Percentiles rank a stretch among this genome's conserved stretches.
These are phyloP conservation scores for Galerucella nymphaeae DNA, from an alignment of 2,888 invertebrate species.

Conservation along the genomic window DNA sequence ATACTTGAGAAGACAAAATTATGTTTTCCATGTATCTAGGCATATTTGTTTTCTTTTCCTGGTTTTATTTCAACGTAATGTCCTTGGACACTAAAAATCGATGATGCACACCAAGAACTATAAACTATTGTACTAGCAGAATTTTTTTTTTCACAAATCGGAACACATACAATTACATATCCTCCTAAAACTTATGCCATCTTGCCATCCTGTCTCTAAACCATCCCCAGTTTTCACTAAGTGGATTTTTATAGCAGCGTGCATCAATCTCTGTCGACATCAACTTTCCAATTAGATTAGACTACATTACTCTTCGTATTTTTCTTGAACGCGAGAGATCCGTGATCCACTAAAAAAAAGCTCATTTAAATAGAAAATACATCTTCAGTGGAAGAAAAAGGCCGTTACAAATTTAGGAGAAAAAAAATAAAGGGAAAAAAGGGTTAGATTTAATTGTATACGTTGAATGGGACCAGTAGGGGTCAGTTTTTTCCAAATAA, in stretches of 20 bases:
- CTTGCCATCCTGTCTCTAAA: slow-evolving; percentile 5
- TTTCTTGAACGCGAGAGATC: slow-evolving; percentile 42
- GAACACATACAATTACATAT: slow-evolving; percentile 21
- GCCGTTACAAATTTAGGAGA: slow-evolving; percentile 23
- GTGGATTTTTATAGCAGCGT: slow-evolving; percentile 48
- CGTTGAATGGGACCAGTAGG: slow-evolving; percentile 9
- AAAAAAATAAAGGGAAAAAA: slow-evolving; percentile 20
- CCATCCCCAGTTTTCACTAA: slow-evolving; percentile 41
- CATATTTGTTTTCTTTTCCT: too few species aligned
- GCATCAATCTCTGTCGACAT: slow-evolving; percentile 49
- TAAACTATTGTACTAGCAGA: background rate
- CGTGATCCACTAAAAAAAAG: slow-evolving; percentile 37
- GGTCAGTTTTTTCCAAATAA: background rate
- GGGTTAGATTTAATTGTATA: slow-evolving; percentile 25
- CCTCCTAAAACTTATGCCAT: slow-evolving; percentile 32
- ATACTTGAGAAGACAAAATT: too few species aligned
- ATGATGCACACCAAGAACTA: too few species aligned
- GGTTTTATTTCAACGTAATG: too few species aligned
- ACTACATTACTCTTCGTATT: slow-evolving; percentile 50
- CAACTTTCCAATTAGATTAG: slow-evolving; percentile 48
- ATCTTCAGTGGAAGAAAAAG: slow-evolving; percentile 36
- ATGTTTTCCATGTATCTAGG: too few species aligned
- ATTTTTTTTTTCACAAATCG: slow-evolving; percentile 24
- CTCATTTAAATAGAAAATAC: slow-evolving; percentile 46
- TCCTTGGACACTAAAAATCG: too few species aligned